These are phyloP conservation scores for Pachycephala philippinensis DNA, from an alignment of 2,113 vertebrate species.

Conservation along the genomic window DNA sequence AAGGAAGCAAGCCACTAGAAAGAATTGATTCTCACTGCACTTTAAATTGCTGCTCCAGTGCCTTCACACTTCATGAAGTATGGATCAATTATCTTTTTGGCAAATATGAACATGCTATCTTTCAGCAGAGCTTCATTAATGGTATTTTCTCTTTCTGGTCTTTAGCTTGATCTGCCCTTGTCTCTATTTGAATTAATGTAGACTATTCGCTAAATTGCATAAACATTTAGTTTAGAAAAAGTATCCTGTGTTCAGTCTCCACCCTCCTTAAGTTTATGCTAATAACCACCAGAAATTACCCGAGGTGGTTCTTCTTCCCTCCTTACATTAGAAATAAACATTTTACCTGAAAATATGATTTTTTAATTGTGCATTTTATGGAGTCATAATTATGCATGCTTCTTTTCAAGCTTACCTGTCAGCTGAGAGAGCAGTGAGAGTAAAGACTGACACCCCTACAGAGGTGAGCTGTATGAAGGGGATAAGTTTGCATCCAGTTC, in stretches of 20 bases:
- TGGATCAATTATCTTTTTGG: background rate
- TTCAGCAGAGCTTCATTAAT: background rate
- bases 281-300: background rate
- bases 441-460: conserved; percentile 96
- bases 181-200: background rate
- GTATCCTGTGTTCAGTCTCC: background rate
- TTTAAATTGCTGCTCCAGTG: background rate
- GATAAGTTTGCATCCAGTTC: conserved; percentile 93
- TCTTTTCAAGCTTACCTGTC: conserved; percentile 84
- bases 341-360: background rate
- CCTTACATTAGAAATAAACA: background rate
- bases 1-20: conserved; percentile 2
- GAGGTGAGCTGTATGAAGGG: conserved; percentile 97
- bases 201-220: background rate
- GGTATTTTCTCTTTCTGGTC: background rate
- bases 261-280: background rate
- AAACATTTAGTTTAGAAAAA: background rate
- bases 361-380: background rate
- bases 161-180: background rate
- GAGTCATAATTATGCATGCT: background rate
- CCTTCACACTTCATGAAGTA: background rate
- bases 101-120: background rate
- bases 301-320: background rate
- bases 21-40: conserved; percentile 3
- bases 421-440: conserved; percentile 92